These are phyloP conservation scores for Poeciliopsis infans DNA, from an alignment of 2,797 vertebrate genomes.

Conservation along the genomic window DNA sequence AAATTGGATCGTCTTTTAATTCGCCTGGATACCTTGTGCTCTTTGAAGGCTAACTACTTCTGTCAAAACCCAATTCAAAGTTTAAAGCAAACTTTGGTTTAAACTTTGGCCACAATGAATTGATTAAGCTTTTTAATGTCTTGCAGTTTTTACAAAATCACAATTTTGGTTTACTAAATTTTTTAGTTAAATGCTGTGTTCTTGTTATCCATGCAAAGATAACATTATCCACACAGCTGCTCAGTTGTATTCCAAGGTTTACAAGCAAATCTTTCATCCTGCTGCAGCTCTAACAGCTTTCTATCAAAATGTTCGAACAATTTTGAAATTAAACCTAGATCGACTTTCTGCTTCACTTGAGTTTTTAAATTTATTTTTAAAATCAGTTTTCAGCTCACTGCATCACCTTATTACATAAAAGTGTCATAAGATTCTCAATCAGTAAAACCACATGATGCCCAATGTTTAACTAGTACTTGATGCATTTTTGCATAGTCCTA, in stretches of 20 bases:
- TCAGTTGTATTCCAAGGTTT: not conserved
- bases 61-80: not conserved
- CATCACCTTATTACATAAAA: not conserved
- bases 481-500: constrained; percentile 68
- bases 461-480: constrained; percentile 41
- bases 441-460: constrained; percentile 9
- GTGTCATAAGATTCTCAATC: constrained; percentile 26
- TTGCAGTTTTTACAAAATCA: not conserved
- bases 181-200: not conserved
- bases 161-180: not conserved
- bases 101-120: not conserved
- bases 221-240: not conserved
- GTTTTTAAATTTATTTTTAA: not conserved
- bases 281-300: not conserved
- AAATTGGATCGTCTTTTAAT: not conserved
- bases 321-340: not conserved
- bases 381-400: not conserved
- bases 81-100: not conserved
- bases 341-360: not conserved
- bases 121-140: not conserved
- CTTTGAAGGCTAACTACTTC: not conserved
- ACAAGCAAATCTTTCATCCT: not conserved
- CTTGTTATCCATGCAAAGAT: not conserved
- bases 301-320: not conserved
- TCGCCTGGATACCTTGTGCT: not conserved